phyloP scores from a whole-genome alignment of 2,797 vertebrate species.

The Xenopus petersii region DNA sequence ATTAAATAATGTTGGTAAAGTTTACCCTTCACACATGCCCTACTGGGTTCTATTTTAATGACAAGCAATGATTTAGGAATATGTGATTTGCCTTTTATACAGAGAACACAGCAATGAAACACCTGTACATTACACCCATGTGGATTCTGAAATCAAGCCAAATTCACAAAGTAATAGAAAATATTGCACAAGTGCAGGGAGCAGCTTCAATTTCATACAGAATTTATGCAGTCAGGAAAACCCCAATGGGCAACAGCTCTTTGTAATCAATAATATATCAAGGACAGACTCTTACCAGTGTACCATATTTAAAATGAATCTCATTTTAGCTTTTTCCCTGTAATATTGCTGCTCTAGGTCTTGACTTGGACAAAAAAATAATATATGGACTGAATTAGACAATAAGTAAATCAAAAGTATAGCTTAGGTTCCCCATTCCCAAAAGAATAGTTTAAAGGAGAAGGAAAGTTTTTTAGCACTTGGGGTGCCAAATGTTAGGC shows the following conservation, averaged over 20 bases:
- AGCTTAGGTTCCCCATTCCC: not conserved
- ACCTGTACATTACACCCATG: conserved; percentile 32
- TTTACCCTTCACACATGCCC: conserved; percentile 15
- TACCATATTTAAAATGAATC: conserved; percentile 13
- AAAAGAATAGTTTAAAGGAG: not conserved
- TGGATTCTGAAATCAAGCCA: conserved; percentile 14
- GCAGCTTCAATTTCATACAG: conserved; percentile 27
- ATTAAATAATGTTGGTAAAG: not conserved
- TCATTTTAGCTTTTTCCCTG: conserved; percentile 15
- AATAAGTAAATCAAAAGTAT: not conserved
- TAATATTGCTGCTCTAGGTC: not conserved
- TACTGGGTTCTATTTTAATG: conserved; percentile 20
- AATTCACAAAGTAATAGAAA: conserved; percentile 5
- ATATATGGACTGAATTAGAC: conserved; percentile 5
- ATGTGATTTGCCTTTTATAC: conserved; percentile 24
- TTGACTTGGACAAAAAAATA: not conserved
- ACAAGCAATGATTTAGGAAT: conserved; percentile 27
- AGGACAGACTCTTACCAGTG: conserved; percentile 21
- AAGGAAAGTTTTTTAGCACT: not conserved
- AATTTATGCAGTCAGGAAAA: conserved; percentile 21
- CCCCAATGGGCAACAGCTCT: conserved; percentile 8
- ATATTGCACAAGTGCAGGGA: not conserved
- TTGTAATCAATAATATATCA: conserved; percentile 39
- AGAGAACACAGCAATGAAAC: conserved; percentile 16
- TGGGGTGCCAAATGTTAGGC: no score